Conservation (phyloP, 2,797 vertebrate genomes). For the Phylloscopus collybita region DNA sequence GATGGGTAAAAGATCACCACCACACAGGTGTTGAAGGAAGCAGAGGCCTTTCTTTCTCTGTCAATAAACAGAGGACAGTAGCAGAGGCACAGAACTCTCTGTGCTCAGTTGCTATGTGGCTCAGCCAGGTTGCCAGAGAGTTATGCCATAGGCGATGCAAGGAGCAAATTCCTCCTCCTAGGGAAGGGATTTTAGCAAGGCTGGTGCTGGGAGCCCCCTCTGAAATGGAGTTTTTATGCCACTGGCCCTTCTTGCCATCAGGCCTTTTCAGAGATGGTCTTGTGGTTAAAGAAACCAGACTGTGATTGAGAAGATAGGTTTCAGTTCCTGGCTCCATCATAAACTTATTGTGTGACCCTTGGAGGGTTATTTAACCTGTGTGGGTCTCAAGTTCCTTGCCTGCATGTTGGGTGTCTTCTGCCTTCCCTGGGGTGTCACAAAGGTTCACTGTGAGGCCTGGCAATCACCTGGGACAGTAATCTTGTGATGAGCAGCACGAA, state of each 20-base stretch:
- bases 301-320: not conserved
- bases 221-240: not conserved
- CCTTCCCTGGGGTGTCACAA: not conserved
- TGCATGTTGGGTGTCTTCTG: not conserved
- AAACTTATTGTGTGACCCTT: not conserved
- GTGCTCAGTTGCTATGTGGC: not conserved
- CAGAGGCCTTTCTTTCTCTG: not conserved
- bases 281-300: not conserved
- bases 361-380: not conserved
- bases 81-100: not conserved
- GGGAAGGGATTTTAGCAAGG: not conserved
- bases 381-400: not conserved
- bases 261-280: not conserved
- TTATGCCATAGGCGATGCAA: rapidly evolving
- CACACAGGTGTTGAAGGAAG: not conserved
- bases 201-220: not conserved
- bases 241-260: not conserved
- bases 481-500: not conserved
- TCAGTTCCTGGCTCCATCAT: not conserved
- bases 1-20: not conserved
- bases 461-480: not conserved
- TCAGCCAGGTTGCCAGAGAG: not conserved
- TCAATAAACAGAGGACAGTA: not conserved
- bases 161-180: not conserved
- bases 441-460: not conserved